Percentiles rank a stretch among this genome's conserved stretches.
phyloP scores from a whole-genome alignment of 2,113 vertebrate genomes.

The Hippocampus comes region DNA sequence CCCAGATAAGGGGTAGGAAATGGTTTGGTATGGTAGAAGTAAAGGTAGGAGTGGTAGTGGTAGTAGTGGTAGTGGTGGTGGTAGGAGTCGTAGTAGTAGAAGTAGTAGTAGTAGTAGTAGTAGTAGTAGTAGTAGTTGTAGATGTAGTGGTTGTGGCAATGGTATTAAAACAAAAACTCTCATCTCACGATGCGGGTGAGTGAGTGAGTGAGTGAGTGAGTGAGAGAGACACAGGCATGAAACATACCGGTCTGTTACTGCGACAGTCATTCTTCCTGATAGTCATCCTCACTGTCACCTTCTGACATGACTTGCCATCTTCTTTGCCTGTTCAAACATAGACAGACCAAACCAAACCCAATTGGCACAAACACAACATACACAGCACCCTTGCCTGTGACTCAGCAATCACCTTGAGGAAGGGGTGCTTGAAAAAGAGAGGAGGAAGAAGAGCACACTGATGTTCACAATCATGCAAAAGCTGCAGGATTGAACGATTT shows the following conservation, averaged over 20 bases:
- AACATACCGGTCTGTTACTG: constrained; percentile 87
- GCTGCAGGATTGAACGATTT: neutral
- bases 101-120: too few species aligned
- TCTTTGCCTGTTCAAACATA: constrained; percentile 83
- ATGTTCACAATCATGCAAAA: constrained; percentile 24
- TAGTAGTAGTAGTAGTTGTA: too few species aligned
- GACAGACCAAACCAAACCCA: constrained; percentile 14
- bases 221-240: neutral
- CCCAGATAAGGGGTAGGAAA: too few species aligned
- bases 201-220: neutral
- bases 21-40: too few species aligned
- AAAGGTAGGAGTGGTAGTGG: too few species aligned
- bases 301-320: constrained; percentile 96
- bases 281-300: constrained; percentile 97
- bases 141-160: too few species aligned
- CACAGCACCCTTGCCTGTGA: neutral
- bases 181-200: too few species aligned
- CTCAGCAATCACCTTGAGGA: neutral
- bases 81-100: too few species aligned
- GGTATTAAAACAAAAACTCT: too few species aligned
- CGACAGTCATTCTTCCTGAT: constrained; percentile 97
- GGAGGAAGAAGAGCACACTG: neutral
- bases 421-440: neutral
- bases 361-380: neutral
- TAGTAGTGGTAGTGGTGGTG: too few species aligned